phyloP scores from a whole-genome alignment of 2,888 invertebrate genomes.

The Cerastoderma edule region DNA sequence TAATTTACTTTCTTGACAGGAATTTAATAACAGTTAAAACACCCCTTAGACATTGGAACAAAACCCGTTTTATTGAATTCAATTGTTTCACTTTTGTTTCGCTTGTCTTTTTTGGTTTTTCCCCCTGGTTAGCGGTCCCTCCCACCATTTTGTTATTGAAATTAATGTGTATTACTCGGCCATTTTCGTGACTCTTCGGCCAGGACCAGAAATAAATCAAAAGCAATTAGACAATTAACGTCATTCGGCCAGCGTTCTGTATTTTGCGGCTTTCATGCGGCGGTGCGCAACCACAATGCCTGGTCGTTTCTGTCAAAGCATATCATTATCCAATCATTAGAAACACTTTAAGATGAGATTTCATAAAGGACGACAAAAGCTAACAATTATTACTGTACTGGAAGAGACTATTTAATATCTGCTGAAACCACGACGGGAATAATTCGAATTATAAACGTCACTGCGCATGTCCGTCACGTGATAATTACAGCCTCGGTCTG shows the following conservation, averaged over 20 bases:
- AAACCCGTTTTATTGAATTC: not conserved
- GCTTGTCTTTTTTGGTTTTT: not conserved
- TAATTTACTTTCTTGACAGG: constrained; percentile 4
- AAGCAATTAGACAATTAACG: constrained; percentile 56
- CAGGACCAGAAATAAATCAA: constrained; percentile 49
- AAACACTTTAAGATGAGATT: constrained; percentile 54
- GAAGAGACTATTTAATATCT: constrained; percentile 48
- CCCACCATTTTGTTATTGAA: constrained; percentile 34
- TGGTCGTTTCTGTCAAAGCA: constrained; percentile 31
- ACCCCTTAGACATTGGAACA: not conserved
- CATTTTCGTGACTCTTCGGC: constrained; percentile 23
- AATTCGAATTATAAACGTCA: constrained; percentile 53
- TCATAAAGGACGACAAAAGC: constrained; percentile 56
- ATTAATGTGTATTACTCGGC: constrained; percentile 41
- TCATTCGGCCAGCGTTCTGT: constrained; percentile 31
- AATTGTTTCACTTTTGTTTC: constrained; percentile 11
- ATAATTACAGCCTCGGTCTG: constrained; percentile 45
- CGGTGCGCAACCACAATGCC: constrained; percentile 38
- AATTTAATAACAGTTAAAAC: constrained; percentile 1
- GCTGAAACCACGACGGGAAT: constrained; percentile 51
- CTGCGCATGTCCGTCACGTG: constrained; percentile 57
- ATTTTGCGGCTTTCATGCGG: constrained; percentile 45
- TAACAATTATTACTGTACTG: constrained; percentile 45
- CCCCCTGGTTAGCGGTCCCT: not conserved
- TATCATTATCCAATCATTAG: constrained; percentile 59